Conservation (phyloP, 2,113 vertebrate species). For the Pongo pygmaeus region DNA sequence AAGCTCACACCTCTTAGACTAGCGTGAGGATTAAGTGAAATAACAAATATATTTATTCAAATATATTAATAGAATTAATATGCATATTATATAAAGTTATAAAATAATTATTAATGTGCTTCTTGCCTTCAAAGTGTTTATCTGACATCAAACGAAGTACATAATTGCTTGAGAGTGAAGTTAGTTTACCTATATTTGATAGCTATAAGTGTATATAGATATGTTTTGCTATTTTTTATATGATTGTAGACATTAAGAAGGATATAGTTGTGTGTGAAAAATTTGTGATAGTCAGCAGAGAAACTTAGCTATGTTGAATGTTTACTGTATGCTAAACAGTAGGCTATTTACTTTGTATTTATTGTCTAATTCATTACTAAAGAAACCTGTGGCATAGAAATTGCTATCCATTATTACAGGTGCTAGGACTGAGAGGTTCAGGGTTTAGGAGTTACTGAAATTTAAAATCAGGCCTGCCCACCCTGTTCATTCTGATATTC, state of each 20-base stretch:
- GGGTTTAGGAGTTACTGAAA: neutral
- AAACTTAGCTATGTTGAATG: neutral
- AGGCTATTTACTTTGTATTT: neutral
- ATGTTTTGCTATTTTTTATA: neutral
- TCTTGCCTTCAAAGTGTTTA: conserved; percentile 22
- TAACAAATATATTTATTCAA: neutral
- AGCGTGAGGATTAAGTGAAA: neutral
- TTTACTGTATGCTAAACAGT: neutral
- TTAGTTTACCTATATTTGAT: conserved; percentile 25
- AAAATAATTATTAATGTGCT: neutral
- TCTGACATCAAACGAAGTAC: neutral
- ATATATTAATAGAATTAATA: neutral
- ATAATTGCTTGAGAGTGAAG: conserved; percentile 6
- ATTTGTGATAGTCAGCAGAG: neutral
- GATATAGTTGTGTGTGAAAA: neutral
- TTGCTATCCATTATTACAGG: neutral
- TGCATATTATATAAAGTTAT: neutral
- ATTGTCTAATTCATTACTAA: neutral
- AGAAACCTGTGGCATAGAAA: neutral
- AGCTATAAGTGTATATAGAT: neutral
- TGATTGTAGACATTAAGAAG: neutral
- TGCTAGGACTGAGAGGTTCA: neutral
- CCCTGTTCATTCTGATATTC: neutral
- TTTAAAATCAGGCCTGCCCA: neutral
- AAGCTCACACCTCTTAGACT: neutral